phyloP scores from a whole-genome alignment of 2,113 vertebrate species.

The Etia nguti region DNA sequence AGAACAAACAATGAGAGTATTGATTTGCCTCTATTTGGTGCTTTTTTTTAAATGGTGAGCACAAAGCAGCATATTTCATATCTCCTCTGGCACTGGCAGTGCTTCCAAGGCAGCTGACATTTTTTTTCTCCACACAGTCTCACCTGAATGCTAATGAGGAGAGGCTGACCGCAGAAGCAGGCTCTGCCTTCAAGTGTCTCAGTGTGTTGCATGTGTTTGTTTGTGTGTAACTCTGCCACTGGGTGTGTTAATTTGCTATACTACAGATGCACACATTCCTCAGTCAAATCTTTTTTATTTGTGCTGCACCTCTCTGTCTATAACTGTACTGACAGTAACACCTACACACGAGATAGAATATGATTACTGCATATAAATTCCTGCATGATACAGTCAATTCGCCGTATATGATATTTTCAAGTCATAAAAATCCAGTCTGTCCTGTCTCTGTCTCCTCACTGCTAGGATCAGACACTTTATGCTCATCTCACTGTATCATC shows the following conservation, averaged over 20 bases:
- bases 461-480: not conserved
- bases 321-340: not conserved
- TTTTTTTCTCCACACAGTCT: not conserved
- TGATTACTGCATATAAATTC: not conserved
- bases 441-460: not conserved
- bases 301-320: not conserved
- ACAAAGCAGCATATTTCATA: not conserved
- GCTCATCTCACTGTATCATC: not conserved
- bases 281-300: not conserved
- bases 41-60: not conserved
- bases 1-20: constrained; percentile 7
- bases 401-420: not conserved
- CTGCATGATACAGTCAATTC: not conserved
- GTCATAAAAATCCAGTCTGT: not conserved
- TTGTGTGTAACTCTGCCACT: not conserved
- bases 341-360: not conserved
- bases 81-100: not conserved
- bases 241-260: not conserved
- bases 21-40: constrained; percentile 13
- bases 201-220: not conserved
- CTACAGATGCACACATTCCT: not conserved
- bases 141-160: constrained; percentile 52
- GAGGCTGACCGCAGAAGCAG: not conserved
- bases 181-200: not conserved
- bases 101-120: not conserved